Evolutionary conservation across 2,888 invertebrate genomes (phyloP).

Genomic region (Acanthosepion pharaonis): DNA sequence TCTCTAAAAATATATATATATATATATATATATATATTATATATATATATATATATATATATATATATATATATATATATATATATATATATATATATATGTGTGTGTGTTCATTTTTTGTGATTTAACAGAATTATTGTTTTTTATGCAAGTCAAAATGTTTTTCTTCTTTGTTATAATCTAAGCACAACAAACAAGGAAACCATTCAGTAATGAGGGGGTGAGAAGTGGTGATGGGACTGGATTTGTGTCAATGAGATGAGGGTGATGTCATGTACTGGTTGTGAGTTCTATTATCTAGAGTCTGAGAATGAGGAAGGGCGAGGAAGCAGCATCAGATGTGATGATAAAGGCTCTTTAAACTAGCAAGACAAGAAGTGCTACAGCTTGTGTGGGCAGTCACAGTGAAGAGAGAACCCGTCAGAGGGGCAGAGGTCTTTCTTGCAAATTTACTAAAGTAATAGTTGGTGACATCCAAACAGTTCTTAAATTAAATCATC

Average conservation of each 20-base stretch:
- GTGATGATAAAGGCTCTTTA: background rate
- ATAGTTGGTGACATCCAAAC: background rate
- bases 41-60: too few species aligned
- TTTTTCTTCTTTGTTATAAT: background rate
- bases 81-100: too few species aligned
- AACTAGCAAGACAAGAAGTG: background rate
- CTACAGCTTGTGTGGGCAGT: background rate
- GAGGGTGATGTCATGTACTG: background rate
- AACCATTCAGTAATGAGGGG: background rate
- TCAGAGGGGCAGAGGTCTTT: background rate
- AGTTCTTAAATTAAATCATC: background rate
- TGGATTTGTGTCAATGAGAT: background rate
- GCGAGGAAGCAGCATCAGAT: background rate
- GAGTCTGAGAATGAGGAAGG: background rate
- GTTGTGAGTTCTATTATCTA: background rate
- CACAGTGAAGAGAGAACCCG: background rate
- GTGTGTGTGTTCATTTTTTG: too few species aligned
- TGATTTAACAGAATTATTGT: too few species aligned
- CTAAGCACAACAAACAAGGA: background rate
- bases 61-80: too few species aligned
- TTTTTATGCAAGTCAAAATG: background rate
- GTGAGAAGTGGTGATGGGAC: background rate
- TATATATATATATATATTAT: too few species aligned
- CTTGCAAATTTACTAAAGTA: background rate
- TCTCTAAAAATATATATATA: too few species aligned